Evolutionary conservation across 1,140 invertebrate genomes (phyloP).

Genomic region (Hylyphantes graminicola): DNA sequence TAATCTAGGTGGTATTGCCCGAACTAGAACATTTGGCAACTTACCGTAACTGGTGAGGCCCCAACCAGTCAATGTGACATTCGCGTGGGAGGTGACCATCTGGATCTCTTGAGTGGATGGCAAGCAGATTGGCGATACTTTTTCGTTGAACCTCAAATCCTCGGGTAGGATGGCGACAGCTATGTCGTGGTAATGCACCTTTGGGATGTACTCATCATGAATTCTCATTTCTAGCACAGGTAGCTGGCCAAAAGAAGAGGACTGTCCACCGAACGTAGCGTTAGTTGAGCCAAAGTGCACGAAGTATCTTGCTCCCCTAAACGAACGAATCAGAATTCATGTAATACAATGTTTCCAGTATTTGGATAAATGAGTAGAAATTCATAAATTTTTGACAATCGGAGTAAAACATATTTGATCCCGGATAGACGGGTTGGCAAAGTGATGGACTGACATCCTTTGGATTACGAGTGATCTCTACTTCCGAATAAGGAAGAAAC

Average conservation of each 20-base stretch:
- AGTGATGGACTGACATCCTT: too few relatives aligned
- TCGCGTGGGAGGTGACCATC: conserved; percentile 72
- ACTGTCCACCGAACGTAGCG: not conserved
- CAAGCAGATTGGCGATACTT: conserved; percentile 87
- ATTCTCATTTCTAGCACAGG: conserved; percentile 10
- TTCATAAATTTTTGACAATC: not conserved
- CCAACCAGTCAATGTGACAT: conserved; percentile 78
- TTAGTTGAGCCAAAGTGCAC: not conserved
- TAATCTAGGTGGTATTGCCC: too few relatives aligned
- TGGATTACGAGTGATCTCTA: too few relatives aligned
- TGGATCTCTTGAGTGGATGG: conserved; percentile 70
- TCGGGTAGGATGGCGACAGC: conserved; percentile 80
- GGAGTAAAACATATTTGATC: too few relatives aligned
- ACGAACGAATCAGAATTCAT: not conserved
- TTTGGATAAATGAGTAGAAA: not conserved
- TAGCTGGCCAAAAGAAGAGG: not conserved
- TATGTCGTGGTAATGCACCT: conserved; percentile 81
- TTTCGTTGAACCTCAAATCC: conserved; percentile 77
- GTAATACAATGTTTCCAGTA: not conserved
- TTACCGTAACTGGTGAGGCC: conserved; percentile 70
- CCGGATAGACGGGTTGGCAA: too few relatives aligned
- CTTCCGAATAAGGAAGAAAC: too few relatives aligned
- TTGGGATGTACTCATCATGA: conserved; percentile 57
- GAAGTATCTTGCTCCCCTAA: not conserved
- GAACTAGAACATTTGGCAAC: not conserved